Base-by-base conservation (phyloP, 2,888 invertebrate genomes). In the Ophioninae sp. region DNA sequence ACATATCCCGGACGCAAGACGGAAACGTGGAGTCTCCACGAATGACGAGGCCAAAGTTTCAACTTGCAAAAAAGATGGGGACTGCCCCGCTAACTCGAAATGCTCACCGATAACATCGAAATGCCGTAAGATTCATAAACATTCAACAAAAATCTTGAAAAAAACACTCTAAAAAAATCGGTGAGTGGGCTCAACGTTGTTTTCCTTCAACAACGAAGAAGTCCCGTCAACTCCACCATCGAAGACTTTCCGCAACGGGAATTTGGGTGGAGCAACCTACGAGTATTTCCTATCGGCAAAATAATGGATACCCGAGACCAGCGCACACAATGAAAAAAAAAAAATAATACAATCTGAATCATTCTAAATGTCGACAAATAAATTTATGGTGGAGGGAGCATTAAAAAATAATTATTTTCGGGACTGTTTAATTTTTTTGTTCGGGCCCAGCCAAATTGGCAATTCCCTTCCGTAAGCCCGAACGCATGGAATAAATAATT, bases 1-100 rank as follows among this genome's bases (percentile, higher is more conserved):
- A 41, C 86, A 89, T 59, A 74, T 90, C 2, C 85, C 88, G 21
- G 85, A 87, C 69, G 74, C 61, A 76, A 73, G 85, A 64, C 76
- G 79, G 62, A 90, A 84, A 61, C 87, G 88, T 21, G 86, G 86
- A 56, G 20, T 81, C 6, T 79, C 79, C 65, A 84, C 79, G 20
- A 21, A 37, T 37, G 20, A 44, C 13, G 44, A 44, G 64, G 57
- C 6, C 10, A 56, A 70, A 10, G 44, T 44, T n/a, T 2, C 30
- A 30, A 21, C 67, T 7, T 90, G 89, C 75, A 82, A 77, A 65
- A 82, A 62, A 13, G 83, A 89, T 57, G 44, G 50, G 10, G 85
- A 89, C 7, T 90, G 89, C 67, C 50, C 62, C 13, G 68, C 77
- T 59, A 87, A 80, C n/a, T 79, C 80, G 23, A 69, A 77, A 39